Evolutionary conservation across 1,140 invertebrate genomes (phyloP).

Genomic region (Pinna nobilis): DNA sequence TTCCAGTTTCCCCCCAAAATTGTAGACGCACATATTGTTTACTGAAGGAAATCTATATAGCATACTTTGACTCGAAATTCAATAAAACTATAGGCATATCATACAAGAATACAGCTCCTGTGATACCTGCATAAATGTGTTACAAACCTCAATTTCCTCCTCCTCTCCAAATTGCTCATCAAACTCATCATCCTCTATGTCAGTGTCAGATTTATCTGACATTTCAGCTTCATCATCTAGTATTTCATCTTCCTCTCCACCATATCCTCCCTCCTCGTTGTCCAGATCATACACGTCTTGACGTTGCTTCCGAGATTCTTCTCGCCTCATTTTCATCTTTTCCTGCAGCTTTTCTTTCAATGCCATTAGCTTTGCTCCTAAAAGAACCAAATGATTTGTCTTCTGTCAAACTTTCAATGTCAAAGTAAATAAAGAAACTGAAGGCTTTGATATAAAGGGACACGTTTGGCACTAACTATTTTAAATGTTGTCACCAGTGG

Average conservation of each 20-base stretch:
- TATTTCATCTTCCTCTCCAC: constrained; percentile 43
- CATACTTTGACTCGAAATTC: no score
- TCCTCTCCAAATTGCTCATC: constrained; percentile 54
- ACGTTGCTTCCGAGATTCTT: constrained; percentile 57
- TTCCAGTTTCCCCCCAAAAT: no score
- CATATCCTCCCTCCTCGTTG: constrained; percentile 60
- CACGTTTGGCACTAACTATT: no score
- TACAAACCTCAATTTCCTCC: constrained; percentile 38
- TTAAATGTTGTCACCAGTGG: no score
- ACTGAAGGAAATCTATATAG: no score
- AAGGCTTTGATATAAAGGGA: no score
- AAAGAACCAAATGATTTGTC: background rate
- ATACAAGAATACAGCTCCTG: constrained; percentile 27
- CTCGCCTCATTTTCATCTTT: constrained; percentile 57
- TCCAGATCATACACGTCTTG: constrained; percentile 59
- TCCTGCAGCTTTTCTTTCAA: constrained; percentile 56
- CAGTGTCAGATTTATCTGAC: constrained; percentile 58
- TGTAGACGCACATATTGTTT: no score
- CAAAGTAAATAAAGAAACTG: background rate
- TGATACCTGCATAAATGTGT: no score
- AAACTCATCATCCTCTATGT: constrained; percentile 57
- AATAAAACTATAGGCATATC: no score
- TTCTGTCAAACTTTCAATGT: background rate
- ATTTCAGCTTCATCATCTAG: constrained; percentile 57
- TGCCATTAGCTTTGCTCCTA: constrained; percentile 60